Evolutionary conservation across 2,888 invertebrate species (phyloP), one percentile per base, ranked within the genome.

Genomic region (Nycteola revayana): DNA sequence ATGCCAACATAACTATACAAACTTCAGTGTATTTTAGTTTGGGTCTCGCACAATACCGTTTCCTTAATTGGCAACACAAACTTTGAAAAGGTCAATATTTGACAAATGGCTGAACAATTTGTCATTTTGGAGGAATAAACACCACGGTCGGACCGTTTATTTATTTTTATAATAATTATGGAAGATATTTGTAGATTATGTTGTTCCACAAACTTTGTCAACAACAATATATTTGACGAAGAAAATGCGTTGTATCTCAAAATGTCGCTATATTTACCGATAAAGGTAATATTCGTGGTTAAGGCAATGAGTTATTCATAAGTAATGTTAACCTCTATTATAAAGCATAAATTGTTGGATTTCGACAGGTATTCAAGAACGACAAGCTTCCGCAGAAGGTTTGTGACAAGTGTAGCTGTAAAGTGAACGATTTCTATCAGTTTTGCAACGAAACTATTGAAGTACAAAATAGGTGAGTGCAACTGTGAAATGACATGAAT

Each of bases 361-460:
- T 65, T 68, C 66, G 59, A 10, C 82, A 94, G 94, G 90, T 93
- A 44, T 84, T 90, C 42, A 90, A 89, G 65, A 91, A 92, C 55
- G 93, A 94, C 72, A 90, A 88, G 63, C 82, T 94, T 60, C 93
- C 94, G 32, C 92, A 93, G 76, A 93, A 91, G 72, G 92, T 94
- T 58, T 94, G 94, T 69, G 91, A 93, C 72, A 91, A 90, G 49
- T 94, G 94, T 73, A 91, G 91, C 72, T 91, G 91, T 68, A 93
- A 93, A 87, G 90, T 94, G 65, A 93, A 93, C 63, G 90, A 92
- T 72, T 87, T 92, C 58, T 93, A 93, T 74, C 91, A 93, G 72
- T 94, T 94, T 75, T 93, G 93, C 83, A 93, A 92, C 64, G 92
- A 91, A 57, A 90, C 92, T 30, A 90, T 91, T 6, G 92, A 91